Base-by-base conservation (phyloP, 2,888 invertebrate species). In the Augiades crinisus region DNA sequence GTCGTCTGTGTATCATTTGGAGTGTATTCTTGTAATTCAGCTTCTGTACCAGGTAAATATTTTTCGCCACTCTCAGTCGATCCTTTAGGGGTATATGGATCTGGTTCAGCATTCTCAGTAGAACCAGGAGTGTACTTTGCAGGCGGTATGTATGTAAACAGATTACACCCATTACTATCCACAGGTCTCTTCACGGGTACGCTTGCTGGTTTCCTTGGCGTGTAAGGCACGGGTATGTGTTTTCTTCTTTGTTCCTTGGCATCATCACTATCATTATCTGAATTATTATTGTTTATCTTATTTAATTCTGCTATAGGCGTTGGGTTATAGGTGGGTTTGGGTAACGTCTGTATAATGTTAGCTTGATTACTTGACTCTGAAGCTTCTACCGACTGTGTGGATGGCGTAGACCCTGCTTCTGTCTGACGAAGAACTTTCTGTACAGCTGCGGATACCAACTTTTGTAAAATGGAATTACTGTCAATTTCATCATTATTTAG, bases 241-340 rank as follows among this genome's bases (percentile, higher is more conserved):
- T 80, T 77, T 57, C 72, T 83, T 61, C 72, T 77, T 64, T 81
- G 81, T 62, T 87, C 87, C 55, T 64, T 69, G 37, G 54, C 59
- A 31, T 82, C 85, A 46, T 83, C 81, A 53, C 59, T 66, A 44
- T 66, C 75, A 57, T 78, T 81, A 22, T 64, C 60, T 38, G 80
- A 81, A 47, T 65, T 59, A 27, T 24, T 24, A 60, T 66, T 80
- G 59, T 70, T 80, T 54, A 83, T 83, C 71, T 89, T 90, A 54
- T 89, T 85, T 21, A 93, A 74, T 74, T 93, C 92, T 0, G 92
- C 80, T 67, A 93, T 93, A 0, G 93, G 93, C 1, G 93, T 93
- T 16, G 93, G 93, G 68, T 92, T 93, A 65, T 93, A 93, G 3
- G 88, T 90, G 21, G 70, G 82, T 69, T 87, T 90, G 22, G 67